These are phyloP conservation scores for Rotaria magnacalcarata DNA, from an alignment of 2,888 invertebrate species.

Conservation along the genomic window DNA sequence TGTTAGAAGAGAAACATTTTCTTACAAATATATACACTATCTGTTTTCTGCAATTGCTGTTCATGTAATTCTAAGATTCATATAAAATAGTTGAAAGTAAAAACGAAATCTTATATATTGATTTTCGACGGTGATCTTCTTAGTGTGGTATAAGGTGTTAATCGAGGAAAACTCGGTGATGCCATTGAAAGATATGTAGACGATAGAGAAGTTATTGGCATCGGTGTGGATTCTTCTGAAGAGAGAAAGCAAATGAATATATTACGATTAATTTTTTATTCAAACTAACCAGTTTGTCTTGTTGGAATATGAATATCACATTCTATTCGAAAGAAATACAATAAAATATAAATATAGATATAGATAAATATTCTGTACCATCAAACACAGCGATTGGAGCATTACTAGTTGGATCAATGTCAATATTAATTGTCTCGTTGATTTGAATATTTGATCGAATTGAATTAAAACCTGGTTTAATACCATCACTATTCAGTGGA, in stretches of 20 bases:
- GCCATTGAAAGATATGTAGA: background rate
- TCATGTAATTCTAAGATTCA: background rate
- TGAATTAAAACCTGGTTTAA: background rate
- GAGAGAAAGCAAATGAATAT: too few relatives aligned
- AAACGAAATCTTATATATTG: background rate
- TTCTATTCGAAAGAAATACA: background rate
- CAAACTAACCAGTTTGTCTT: background rate
- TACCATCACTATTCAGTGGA: background rate
- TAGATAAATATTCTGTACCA: background rate
- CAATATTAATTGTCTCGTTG: background rate
- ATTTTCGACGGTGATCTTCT: background rate
- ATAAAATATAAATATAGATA: background rate
- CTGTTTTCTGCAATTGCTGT: background rate
- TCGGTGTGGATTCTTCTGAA: background rate
- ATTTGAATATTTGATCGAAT: background rate
- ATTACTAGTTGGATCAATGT: background rate
- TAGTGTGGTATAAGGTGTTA: background rate
- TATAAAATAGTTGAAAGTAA: too few relatives aligned
- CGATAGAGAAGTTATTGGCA: background rate
- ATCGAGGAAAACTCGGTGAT: background rate
- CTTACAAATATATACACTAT: background rate
- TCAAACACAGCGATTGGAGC: slow-evolving; percentile 14
- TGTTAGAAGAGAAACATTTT: background rate
- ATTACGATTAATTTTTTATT: too few relatives aligned
- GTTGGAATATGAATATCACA: slow-evolving; percentile 3